Evolutionary conservation across 2,797 vertebrate genomes (phyloP).

Genomic region (Myotis myotis): DNA sequence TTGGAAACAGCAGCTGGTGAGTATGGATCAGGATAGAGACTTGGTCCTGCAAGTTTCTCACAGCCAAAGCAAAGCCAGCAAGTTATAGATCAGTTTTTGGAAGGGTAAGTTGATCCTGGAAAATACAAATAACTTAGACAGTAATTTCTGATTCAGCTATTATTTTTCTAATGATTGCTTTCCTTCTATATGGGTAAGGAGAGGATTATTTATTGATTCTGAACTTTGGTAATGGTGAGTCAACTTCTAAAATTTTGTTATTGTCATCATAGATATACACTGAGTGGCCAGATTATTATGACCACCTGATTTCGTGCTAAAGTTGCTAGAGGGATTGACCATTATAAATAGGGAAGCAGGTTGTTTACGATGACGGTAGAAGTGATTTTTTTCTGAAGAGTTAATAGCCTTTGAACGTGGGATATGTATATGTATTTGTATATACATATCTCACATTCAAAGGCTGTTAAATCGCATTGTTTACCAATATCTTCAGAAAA

Average conservation of each 20-base stretch:
- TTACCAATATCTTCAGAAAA: no score
- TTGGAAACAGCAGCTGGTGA: neutral
- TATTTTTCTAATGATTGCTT: conserved; percentile 1
- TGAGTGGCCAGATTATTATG: no score
- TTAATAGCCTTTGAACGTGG: no score
- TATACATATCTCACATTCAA: no score
- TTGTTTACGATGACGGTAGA: no score
- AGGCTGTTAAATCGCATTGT: no score
- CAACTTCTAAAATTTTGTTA: neutral
- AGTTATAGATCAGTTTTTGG: neutral
- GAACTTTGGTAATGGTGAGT: neutral
- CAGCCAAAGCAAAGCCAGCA: neutral
- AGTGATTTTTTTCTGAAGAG: no score
- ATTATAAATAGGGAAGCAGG: no score
- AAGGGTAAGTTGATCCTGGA: neutral
- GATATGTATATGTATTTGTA: no score
- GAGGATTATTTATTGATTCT: neutral
- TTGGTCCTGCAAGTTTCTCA: neutral
- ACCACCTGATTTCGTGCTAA: no score
- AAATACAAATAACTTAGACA: neutral
- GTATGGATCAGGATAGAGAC: neutral
- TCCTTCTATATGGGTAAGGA: neutral
- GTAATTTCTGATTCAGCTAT: neutral
- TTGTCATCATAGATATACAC: neutral
- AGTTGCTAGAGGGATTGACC: no score